Evolutionary conservation across 2,113 vertebrate genomes (phyloP).

Genomic region (Plestiodon gilberti): DNA sequence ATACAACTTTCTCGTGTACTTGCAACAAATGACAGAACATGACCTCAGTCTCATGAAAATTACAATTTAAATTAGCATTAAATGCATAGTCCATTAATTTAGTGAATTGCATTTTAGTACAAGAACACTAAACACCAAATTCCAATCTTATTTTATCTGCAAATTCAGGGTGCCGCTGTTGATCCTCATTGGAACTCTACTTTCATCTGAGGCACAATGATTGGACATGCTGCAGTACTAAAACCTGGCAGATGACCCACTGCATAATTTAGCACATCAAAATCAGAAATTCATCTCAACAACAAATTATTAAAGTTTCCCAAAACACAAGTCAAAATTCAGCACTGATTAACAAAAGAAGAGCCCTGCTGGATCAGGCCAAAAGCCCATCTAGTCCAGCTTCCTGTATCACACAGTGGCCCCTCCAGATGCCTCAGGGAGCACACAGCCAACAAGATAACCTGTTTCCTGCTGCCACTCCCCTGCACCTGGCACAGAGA

Average conservation of each 20-base stretch:
- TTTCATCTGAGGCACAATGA: conserved; percentile 24
- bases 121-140: not conserved
- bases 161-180: not conserved
- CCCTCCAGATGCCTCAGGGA: too few species aligned
- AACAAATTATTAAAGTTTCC: conserved; percentile 26
- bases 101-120: not conserved
- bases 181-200: conserved; percentile 22
- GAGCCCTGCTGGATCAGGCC: too few species aligned
- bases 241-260: conserved; percentile 31
- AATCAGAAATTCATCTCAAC: conserved; percentile 38
- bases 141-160: not conserved
- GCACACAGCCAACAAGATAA: too few species aligned
- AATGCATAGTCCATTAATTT: not conserved
- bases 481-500: too few species aligned
- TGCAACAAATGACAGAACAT: not conserved
- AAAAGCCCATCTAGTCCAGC: too few species aligned
- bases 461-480: too few species aligned
- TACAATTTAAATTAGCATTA: not conserved
- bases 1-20: not conserved
- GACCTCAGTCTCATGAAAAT: not conserved
- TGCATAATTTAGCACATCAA: conserved; percentile 54
- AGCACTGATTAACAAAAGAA: too few species aligned
- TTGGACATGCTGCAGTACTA: conserved; percentile 33
- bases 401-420: too few species aligned
- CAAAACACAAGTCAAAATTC: conserved; percentile 39